Base-by-base conservation (phyloP, 2,888 invertebrate species). In the Nomada ferruginata region DNA sequence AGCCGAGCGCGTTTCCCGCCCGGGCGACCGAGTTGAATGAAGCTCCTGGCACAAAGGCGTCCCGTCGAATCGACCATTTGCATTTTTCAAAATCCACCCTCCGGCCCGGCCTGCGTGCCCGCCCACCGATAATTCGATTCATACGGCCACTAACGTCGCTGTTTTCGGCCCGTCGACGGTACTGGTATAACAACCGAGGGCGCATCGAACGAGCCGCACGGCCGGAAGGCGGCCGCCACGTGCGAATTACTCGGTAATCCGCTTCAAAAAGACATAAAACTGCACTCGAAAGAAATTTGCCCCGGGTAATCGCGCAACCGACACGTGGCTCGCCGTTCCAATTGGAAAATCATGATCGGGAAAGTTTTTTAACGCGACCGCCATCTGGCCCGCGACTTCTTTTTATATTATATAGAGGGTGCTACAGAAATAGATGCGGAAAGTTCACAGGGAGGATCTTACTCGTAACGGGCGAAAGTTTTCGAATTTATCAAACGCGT, bases 291-390 rank as follows among this genome's bases (percentile, higher is more conserved):
- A n/a, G 36, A 50, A 42, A 52, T 53, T 61, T 53, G 47, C 26
- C 23, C 42, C n/a, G 1, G 50, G 59, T 69, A 76, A 85, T 85
- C 80, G 80, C n/a, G 23, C 26, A 36, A 0, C 15, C n/a, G 79
- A 53, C 87, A 86, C 88, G 88, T 88, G 88, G 50, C 84, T 53
- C 72, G 55, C 78, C 78, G 77, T 87, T 85, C 81, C 77, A 88
- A 88, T 86, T 75, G 87, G 79, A 79, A 88, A 87, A 88, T 86
- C 88, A 84, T 87, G 88, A 79, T 82, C 86, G 76, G 76, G 59
- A 75, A 87, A 86, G 84, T 84, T 87, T 86, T 83, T 88, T 82
- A 87, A 88, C 83, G 75, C 84, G 83, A 87, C 84, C 83, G 82
- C 86, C 88, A 87, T 86, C 86, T 88, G 87, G 86, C 75, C 63